These are phyloP conservation scores for Gorilla gorilla DNA, from an alignment of 2,113 vertebrate genomes.

Conservation along the genomic window DNA sequence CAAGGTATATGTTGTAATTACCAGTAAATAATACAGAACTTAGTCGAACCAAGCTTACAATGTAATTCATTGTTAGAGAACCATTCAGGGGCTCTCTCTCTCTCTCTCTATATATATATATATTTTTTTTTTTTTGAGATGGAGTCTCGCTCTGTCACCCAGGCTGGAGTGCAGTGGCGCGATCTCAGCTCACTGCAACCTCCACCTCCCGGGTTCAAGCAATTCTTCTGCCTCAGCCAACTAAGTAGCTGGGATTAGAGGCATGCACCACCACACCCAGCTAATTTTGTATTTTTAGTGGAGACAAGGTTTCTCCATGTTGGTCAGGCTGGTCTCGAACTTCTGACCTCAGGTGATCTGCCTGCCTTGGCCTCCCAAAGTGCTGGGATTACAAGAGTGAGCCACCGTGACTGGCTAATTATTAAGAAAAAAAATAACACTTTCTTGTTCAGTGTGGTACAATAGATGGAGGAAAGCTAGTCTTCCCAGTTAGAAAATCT, in stretches of 20 bases:
- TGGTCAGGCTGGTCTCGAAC: too few relatives aligned
- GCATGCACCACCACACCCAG: too few relatives aligned
- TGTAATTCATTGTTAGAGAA: background rate
- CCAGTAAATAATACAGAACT: background rate
- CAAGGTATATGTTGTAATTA: background rate
- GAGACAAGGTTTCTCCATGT: too few relatives aligned
- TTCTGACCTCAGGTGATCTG: too few relatives aligned
- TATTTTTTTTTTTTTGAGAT: background rate
- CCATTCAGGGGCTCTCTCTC: background rate
- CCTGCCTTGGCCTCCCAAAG: too few relatives aligned
- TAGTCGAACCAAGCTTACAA: background rate
- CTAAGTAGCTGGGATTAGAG: too few relatives aligned
- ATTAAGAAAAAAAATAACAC: background rate
- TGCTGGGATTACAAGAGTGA: too few relatives aligned
- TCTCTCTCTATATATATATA: background rate
- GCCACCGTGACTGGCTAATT: too few relatives aligned
- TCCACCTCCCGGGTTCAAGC: too few relatives aligned
- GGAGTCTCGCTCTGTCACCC: background rate
- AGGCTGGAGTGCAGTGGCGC: background rate
- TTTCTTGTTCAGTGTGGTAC: background rate
- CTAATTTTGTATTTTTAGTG: too few relatives aligned
- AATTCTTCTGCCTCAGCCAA: too few relatives aligned
- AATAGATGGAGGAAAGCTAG: background rate
- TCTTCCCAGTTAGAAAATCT: slow-evolving; percentile 1
- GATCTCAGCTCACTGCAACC: too few relatives aligned